phyloP scores from a whole-genome alignment of 2,797 vertebrate genomes.

The Anisognathus igniventris region DNA sequence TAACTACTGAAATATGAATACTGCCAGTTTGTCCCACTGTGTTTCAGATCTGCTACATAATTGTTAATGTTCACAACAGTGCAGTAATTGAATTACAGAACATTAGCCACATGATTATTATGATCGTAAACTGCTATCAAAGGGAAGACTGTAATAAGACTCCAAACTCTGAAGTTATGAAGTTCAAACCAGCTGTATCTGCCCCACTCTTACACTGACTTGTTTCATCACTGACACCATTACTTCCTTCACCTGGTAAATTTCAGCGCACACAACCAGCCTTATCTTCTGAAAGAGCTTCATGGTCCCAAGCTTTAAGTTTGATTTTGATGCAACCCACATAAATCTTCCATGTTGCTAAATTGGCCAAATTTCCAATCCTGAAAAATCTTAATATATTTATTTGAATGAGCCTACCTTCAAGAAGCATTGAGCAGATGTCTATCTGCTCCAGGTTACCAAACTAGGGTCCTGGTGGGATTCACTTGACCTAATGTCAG shows the following conservation, averaged over 20 bases:
- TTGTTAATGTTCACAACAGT: conserved; percentile 62
- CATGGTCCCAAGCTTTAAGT: not conserved
- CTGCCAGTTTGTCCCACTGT: conserved; percentile 59
- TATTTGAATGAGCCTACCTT: not conserved
- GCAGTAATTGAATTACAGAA: conserved; percentile 73
- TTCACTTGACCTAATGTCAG: not conserved
- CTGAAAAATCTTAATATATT: not conserved
- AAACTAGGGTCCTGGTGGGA: not conserved
- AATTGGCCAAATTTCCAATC: not conserved
- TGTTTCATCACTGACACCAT: not conserved
- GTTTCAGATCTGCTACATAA: conserved; percentile 63
- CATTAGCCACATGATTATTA: conserved; percentile 68
- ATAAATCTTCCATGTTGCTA: not conserved
- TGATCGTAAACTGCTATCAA: conserved; percentile 50
- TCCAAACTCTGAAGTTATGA: conserved; percentile 29
- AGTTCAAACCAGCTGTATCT: not conserved
- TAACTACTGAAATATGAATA: conserved; percentile 66
- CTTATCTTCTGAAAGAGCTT: not conserved
- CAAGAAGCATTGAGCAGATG: not conserved
- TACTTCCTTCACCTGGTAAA: not conserved
- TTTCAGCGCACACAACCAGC: not conserved
- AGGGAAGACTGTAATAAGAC: conserved; percentile 48
- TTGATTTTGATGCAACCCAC: not conserved
- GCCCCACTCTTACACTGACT: not conserved
- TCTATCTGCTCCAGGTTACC: not conserved